Conservation (phyloP, 2,888 invertebrate species). For the Phorcus lineatus region DNA sequence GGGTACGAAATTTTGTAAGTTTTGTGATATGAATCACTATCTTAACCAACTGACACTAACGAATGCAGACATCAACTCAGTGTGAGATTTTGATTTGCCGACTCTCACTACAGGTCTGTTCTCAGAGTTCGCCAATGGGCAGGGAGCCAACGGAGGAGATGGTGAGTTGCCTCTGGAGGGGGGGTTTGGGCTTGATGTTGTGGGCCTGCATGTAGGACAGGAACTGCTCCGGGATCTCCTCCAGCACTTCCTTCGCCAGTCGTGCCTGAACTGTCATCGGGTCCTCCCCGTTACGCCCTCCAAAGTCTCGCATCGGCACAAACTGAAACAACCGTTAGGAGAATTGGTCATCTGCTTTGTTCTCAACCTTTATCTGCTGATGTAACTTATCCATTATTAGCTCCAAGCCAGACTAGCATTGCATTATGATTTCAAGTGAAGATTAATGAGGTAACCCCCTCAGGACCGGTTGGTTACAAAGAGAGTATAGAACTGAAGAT, state of each 20-base stretch:
- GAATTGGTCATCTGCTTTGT: no score
- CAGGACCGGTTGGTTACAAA: no score
- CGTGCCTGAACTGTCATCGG: conserved; percentile 72
- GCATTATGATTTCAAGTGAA: not conserved
- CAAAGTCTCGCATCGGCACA: conserved; percentile 77
- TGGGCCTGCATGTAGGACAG: conserved; percentile 77
- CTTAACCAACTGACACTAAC: no score
- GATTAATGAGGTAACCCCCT: no score
- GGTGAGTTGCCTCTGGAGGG: conserved; percentile 62
- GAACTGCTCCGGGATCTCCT: conserved; percentile 79
- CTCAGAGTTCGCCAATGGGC: conserved; percentile 53
- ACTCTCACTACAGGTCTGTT: no score
- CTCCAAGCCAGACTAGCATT: not conserved
- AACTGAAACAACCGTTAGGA: conserved; percentile 74
- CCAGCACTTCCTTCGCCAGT: conserved; percentile 80
- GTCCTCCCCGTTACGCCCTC: conserved; percentile 71
- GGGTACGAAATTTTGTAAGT: no score
- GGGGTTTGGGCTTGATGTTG: conserved; percentile 76
- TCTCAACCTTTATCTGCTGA: not conserved
- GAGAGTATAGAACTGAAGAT: no score
- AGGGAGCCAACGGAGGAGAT: conserved; percentile 63
- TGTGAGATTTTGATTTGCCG: no score
- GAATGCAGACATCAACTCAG: no score
- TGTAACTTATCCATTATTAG: not conserved
- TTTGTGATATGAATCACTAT: no score